Conservation (phyloP, 2,113 vertebrate genomes). For the Gallinago paraguaiae region DNA sequence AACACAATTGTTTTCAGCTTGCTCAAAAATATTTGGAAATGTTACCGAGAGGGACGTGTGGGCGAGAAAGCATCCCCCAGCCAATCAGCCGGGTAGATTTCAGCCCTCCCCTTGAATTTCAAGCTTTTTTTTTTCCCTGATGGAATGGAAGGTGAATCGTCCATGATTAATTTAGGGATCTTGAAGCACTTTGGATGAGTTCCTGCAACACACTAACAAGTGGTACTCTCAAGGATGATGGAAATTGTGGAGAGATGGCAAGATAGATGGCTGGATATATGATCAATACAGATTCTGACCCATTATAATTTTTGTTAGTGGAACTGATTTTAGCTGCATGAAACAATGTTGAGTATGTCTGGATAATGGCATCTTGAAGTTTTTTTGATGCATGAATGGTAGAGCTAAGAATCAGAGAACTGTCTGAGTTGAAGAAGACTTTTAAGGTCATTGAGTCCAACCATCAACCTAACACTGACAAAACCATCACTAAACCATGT, state of each 20-base stretch:
- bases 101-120: conserved; percentile 64
- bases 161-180: conserved; percentile 28
- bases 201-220: background rate
- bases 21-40: conserved; percentile 65
- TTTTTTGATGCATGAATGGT: background rate
- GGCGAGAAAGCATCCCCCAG: conserved; percentile 29
- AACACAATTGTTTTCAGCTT: conserved; percentile 68
- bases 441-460: background rate
- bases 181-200: conserved; percentile 47
- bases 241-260: background rate
- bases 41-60: background rate
- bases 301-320: background rate
- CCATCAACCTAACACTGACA: background rate
- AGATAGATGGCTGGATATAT: background rate
- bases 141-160: conserved; percentile 46
- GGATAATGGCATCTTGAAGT: background rate
- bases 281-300: background rate
- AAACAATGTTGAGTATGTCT: background rate
- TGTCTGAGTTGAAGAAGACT: background rate
- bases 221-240: background rate
- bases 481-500: background rate
- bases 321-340: conserved; percentile 1
- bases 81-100: conserved; percentile 49
- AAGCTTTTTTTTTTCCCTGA: conserved; percentile 50
- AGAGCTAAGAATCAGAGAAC: background rate